Percentiles rank a stretch among this genome's conserved stretches.
Evolutionary conservation across 1,140 invertebrate genomes (phyloP).

Genomic region (Calephelis nemesis): DNA sequence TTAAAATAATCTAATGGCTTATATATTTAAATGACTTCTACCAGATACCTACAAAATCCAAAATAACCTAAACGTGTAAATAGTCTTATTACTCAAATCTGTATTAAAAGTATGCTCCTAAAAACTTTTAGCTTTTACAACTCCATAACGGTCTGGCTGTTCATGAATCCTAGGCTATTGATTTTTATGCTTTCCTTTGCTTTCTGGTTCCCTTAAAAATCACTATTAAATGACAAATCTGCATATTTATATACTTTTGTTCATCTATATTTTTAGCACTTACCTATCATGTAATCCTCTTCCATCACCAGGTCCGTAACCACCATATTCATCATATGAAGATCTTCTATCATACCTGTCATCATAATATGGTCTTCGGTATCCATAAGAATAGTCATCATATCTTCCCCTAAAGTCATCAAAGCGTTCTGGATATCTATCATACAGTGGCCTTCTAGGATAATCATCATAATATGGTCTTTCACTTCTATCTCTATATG

Average conservation of each 20-base stretch:
- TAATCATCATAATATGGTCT: constrained; percentile 54
- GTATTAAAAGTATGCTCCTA: no score
- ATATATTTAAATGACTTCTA: no score
- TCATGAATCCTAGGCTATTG: no score
- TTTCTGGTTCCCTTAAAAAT: not conserved
- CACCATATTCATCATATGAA: constrained; percentile 51
- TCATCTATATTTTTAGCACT: constrained; percentile 20
- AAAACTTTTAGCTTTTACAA: no score
- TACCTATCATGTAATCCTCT: constrained; percentile 68
- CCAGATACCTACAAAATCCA: no score
- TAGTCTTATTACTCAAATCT: no score
- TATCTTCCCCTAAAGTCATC: constrained; percentile 51
- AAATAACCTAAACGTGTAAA: no score
- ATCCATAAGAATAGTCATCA: constrained; percentile 54
- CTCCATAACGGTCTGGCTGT: no score
- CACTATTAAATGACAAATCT: not conserved
- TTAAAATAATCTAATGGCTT: no score
- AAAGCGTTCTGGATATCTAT: constrained; percentile 56
- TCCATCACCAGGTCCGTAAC: constrained; percentile 58
- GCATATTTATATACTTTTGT: not conserved
- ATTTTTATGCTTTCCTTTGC: no score
- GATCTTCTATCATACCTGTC: constrained; percentile 65
- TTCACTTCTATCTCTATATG: constrained; percentile 48
- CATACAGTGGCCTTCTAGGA: constrained; percentile 47
- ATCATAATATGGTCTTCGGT: constrained; percentile 65